phyloP scores from a whole-genome alignment of 2,797 vertebrate species.

The Coilia nasus region DNA sequence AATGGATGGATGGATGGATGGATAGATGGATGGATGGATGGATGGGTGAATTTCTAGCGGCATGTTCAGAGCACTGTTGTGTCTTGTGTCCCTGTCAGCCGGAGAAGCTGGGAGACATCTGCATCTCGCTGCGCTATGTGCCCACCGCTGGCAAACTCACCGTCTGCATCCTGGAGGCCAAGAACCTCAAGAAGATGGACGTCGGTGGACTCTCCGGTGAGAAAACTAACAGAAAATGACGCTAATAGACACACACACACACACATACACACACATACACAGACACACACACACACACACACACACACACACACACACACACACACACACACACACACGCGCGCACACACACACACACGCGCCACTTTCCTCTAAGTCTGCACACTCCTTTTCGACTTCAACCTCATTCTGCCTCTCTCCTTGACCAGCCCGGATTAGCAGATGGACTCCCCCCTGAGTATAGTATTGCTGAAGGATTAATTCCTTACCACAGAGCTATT shows the following conservation, averaged over 20 bases:
- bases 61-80: neutral
- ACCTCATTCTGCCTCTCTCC: neutral
- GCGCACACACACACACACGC: too few species aligned
- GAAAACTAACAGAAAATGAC: slow-evolving; percentile 14
- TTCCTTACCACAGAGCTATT: neutral
- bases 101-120: slow-evolving; percentile 97
- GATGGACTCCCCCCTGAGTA: neutral
- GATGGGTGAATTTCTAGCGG: too few species aligned
- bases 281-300: too few species aligned
- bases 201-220: slow-evolving; percentile 95
- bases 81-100: slow-evolving; percentile 72
- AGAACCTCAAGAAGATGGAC: slow-evolving; percentile 99
- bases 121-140: slow-evolving; percentile 95
- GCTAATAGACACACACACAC: too few species aligned
- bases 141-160: slow-evolving; percentile 97
- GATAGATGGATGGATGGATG: too few species aligned
- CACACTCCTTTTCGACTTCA: neutral
- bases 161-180: slow-evolving; percentile 97
- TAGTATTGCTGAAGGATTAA: neutral
- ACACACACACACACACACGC: too few species aligned
- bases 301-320: too few species aligned
- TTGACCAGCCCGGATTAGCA: neutral
- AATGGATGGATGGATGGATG: too few species aligned
- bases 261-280: too few species aligned
- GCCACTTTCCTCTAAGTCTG: neutral